Evolutionary conservation across 2,797 vertebrate genomes (phyloP), one percentile per base, ranked within the genome.

Genomic region (Lindbergichthys nudifrons): DNA sequence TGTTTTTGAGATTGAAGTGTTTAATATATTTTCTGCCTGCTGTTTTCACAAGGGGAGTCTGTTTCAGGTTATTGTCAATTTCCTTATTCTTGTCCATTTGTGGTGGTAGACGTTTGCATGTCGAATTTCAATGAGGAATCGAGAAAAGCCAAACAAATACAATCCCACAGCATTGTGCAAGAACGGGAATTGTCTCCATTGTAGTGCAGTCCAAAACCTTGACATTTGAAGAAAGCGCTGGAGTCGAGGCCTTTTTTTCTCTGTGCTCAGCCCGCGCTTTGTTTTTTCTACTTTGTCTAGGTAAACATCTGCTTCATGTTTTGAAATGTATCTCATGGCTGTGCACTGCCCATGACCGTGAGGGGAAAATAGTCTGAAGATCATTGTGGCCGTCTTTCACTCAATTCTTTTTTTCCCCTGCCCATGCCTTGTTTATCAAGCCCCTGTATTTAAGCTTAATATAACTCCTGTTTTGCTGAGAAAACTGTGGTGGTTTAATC

Each of bases 361-460:
- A 92, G 90, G 88, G 91, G 85, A 92, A 93, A 93, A 93, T 87
- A 91, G 91, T 92, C 88, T 92, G 87, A 93, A 92, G 90, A 93
- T 93, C 88, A 89, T 93, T 93, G 93, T 91, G 94, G 93, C 89
- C 65, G 80, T 92, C 88, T 91, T 90, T 89, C 88, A 85, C 86
- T 93, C 86, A 79, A 84, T 92, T 89, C 87, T 91, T 90, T 91
- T 87, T 90, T 92, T 91, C 87, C 90, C 89, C 91, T 92, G 89
- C 90, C 92, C 91, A 90, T 83, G 83, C 90, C 94, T 94, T 95
- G 94, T 95, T 96, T 95, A 95, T 95, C 94, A 95, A 95, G 93
- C 95, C 95, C 94, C 95, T 95, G 94, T 95, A 95, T 95, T 96
- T 96, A 96, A 95, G 95, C 93, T 96, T 95, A 95, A 95, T 95